Base-by-base conservation (phyloP, 2,797 vertebrate species). In the Clarias platycephalus region DNA sequence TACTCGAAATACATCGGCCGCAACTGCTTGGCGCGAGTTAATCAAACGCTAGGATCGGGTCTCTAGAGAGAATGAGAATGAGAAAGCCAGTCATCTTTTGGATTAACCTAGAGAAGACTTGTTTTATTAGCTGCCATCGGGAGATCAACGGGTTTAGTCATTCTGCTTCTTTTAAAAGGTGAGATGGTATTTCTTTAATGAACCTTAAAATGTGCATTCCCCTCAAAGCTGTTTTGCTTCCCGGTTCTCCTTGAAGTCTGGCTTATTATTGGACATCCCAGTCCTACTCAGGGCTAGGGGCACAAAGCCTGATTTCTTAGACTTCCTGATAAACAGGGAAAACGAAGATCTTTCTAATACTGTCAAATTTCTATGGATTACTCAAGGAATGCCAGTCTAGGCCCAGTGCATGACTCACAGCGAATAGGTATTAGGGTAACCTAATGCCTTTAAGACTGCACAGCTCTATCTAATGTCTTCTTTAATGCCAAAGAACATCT, bases 181-280 rank as follows among this genome's bases (percentile, higher is more conserved):
- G 76, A 85, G 84, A 86, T 85, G 40, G 79, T 89, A 84, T 86
- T 90, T 84, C 75, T 88, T 80, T 88, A 90, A 90, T 88, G 88
- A 85, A 80, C 83, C 87, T 84, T 88, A 87, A 37, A 89, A 86
- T 86, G 81, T 85, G 84, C 80, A 58, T 55, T 83, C 68, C 68
- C 49, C 60, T 49, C 78, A 74, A 60, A 82, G 80, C 77, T 85
- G 76, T 89, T 87, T 88, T 74, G 74, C 75, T 88, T 79, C 81
- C 71, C 75, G n/a, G 49, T 82, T 83, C 84, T 64, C 87, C 80
- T 66, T 62, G 79, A 80, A 86, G 83, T 74, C 78, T 79, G 81
- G 84, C 80, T 83, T 80, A 85, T 76, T 9, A 26, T 49, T 85
- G 82, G 84, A 88, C 64, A 68, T 40, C 67, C 79, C 85, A 86